These are phyloP conservation scores for Pipa parva DNA, from an alignment of 2,113 vertebrate genomes.

Conservation along the genomic window DNA sequence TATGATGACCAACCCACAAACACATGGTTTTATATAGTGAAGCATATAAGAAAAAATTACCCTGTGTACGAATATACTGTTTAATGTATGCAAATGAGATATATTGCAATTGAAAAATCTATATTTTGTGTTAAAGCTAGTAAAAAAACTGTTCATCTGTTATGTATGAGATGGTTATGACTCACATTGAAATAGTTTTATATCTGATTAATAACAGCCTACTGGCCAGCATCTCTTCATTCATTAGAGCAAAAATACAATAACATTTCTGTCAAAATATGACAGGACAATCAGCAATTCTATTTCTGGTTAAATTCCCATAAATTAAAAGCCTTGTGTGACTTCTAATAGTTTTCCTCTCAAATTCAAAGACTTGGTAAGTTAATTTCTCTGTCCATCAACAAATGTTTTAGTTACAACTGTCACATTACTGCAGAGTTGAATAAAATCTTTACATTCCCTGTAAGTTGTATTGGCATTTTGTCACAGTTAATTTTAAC, in stretches of 20 bases:
- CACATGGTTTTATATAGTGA: too few relatives aligned
- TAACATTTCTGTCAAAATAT: conserved; percentile 1
- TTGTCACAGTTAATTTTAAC: conserved; percentile 30
- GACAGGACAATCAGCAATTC: background rate
- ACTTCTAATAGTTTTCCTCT: conserved; percentile 4
- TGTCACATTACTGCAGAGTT: conserved; percentile 21
- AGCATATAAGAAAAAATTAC: too few relatives aligned
- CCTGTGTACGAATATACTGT: too few relatives aligned
- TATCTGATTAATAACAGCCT: background rate
- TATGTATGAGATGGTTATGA: background rate
- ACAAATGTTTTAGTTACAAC: conserved; percentile 27
- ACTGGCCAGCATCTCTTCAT: background rate
- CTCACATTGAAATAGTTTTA: background rate
- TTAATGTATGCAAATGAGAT: too few relatives aligned
- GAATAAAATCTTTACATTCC: conserved; percentile 23
- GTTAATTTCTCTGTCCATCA: conserved; percentile 6
- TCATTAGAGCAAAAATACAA: background rate
- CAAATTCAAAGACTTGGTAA: background rate
- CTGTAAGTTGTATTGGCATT: conserved; percentile 26
- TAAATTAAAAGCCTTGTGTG: background rate
- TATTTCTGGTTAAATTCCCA: background rate
- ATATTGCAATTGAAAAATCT: too few relatives aligned
- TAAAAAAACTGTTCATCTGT: too few relatives aligned
- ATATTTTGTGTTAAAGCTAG: too few relatives aligned
- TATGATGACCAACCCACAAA: too few relatives aligned